phyloP scores from a whole-genome alignment of 2,113 vertebrate genomes.

The Paramormyrops kingsleyae region DNA sequence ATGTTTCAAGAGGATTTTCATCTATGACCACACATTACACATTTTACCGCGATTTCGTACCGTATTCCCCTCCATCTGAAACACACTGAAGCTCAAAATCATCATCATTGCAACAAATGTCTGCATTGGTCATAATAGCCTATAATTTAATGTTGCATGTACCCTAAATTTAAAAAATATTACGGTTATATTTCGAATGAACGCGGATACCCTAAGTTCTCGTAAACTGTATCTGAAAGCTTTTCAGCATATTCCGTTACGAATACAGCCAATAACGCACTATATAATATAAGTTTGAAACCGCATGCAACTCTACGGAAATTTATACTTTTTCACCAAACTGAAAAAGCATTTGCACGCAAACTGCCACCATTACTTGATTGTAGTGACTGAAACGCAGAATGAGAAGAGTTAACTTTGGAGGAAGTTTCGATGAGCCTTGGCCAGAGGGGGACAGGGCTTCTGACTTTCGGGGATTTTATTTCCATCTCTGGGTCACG shows the following conservation, averaged over 20 bases:
- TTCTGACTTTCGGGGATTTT: neutral
- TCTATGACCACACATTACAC: neutral
- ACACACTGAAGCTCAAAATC: neutral
- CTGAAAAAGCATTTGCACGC: neutral
- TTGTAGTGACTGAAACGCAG: constrained; percentile 11
- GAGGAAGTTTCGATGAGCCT: constrained; percentile 29
- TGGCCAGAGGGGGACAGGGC: neutral
- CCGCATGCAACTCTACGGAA: neutral
- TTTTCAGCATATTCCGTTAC: neutral
- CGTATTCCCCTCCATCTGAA: neutral
- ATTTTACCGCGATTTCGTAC: neutral
- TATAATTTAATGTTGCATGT: neutral
- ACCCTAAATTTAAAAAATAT: neutral
- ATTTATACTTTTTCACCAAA: neutral
- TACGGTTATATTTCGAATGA: neutral
- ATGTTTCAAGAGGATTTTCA: neutral
- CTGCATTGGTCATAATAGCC: neutral
- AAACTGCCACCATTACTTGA: neutral
- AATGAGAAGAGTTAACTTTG: constrained; percentile 31
- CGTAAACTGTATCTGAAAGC: neutral
- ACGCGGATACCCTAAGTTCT: neutral
- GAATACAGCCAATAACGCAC: neutral
- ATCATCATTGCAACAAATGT: neutral
- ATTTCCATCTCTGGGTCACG: neutral
- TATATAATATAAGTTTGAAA: neutral